Conservation (phyloP, 2,888 invertebrate genomes). For the Cephus runcator region DNA sequence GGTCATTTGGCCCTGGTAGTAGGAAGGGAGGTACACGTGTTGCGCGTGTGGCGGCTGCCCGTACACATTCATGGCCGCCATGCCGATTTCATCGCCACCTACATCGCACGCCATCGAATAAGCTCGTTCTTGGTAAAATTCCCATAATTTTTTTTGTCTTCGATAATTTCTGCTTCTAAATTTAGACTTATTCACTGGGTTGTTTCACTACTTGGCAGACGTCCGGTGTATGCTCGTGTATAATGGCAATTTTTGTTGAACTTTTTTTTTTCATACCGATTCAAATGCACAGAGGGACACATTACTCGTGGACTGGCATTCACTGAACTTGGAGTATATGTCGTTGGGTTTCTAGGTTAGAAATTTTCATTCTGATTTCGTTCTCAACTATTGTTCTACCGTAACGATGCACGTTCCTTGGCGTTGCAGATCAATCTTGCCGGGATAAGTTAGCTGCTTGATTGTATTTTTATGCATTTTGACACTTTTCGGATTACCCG, state of each 20-base stretch:
- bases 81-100: slow-evolving; percentile 66
- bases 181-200: slow-evolving; percentile 50
- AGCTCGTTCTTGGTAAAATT: slow-evolving; percentile 43
- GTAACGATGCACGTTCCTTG: neutral
- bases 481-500: neutral
- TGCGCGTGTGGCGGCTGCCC: slow-evolving; percentile 80
- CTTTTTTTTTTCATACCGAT: too few relatives aligned
- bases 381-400: neutral
- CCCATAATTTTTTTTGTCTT: slow-evolving; percentile 38
- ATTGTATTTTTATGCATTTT: neutral
- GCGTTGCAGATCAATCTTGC: neutral
- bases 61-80: slow-evolving; percentile 72
- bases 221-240: too few relatives aligned
- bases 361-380: neutral
- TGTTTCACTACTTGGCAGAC: slow-evolving; percentile 29
- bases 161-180: slow-evolving; percentile 27
- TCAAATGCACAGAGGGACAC: too few relatives aligned
- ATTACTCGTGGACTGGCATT: neutral
- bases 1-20: slow-evolving; percentile 82
- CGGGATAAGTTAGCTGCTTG: neutral
- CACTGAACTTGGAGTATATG: neutral
- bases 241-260: too few relatives aligned
- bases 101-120: slow-evolving; percentile 47
- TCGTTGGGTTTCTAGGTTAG: neutral
- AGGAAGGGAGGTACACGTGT: slow-evolving; percentile 86